phyloP scores from a whole-genome alignment of 2,113 vertebrate genomes.

The Pterophyllum scalare region DNA sequence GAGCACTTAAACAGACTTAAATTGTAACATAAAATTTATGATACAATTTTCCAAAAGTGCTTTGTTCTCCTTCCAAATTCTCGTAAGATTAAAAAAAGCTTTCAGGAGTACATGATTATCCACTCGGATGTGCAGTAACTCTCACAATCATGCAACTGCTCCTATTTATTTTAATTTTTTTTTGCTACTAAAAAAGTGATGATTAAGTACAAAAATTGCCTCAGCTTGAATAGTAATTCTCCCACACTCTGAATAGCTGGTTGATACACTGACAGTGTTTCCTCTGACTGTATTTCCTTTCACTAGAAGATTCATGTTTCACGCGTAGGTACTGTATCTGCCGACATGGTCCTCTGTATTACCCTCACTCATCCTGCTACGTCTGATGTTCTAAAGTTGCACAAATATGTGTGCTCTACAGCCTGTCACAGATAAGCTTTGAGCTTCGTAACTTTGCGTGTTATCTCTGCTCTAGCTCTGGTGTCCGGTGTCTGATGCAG shows the following conservation, averaged over 20 bases:
- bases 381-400: conserved; percentile 27
- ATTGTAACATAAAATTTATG: conserved; percentile 13
- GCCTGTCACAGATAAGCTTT: conserved; percentile 55
- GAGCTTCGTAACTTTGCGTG: conserved; percentile 15
- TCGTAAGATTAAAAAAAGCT: conserved; percentile 1
- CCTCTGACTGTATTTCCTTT: conserved; percentile 46
- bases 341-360: conserved; percentile 40
- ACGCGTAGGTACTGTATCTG: conserved; percentile 51
- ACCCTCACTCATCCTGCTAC: conserved; percentile 36
- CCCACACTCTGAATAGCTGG: conserved; percentile 21
- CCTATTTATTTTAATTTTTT: not conserved
- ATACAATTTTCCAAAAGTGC: not conserved
- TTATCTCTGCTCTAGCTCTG: conserved; percentile 57
- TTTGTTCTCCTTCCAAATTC: conserved; percentile 28
- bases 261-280: conserved; percentile 47
- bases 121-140: not conserved
- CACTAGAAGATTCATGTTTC: conserved; percentile 56
- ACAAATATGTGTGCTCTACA: conserved; percentile 36
- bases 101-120: conserved; percentile 11
- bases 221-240: conserved; percentile 37
- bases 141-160: conserved; percentile 5
- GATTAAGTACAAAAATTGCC: conserved; percentile 22
- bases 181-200: conserved; percentile 16
- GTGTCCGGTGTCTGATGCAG: conserved; percentile 50
- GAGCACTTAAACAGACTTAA: conserved; percentile 45